These are phyloP conservation scores for Prietella phreatophila DNA, from an alignment of 2,113 vertebrate genomes.

Conservation along the genomic window DNA sequence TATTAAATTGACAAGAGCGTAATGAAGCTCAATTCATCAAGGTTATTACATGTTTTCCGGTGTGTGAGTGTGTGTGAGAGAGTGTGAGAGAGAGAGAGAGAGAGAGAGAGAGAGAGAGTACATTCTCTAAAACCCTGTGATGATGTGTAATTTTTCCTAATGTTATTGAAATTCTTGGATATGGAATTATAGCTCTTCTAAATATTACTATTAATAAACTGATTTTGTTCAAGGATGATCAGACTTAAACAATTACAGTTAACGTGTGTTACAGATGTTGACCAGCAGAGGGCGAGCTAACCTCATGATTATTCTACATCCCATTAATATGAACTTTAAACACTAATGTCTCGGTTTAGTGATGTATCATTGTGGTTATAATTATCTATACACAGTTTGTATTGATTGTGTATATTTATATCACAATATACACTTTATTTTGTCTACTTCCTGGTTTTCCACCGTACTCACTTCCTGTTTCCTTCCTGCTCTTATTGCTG, in stretches of 20 bases:
- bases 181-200: too few species aligned
- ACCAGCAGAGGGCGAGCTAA: slow-evolving; percentile 53
- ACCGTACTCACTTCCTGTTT: background rate
- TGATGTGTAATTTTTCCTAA: background rate
- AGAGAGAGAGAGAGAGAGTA: too few species aligned
- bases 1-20: too few species aligned
- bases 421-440: background rate
- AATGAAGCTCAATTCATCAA: background rate
- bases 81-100: too few species aligned
- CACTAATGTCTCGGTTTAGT: background rate
- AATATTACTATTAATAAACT: too few species aligned
- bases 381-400: background rate
- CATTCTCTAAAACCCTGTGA: background rate
- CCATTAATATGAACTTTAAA: background rate
- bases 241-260: background rate
- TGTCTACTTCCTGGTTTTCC: background rate
- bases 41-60: background rate
- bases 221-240: background rate
- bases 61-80: background rate
- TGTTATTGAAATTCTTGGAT: too few species aligned
- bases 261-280: background rate
- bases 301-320: background rate
- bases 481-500: background rate
- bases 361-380: background rate
- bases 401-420: background rate